Evolutionary conservation across 2,888 invertebrate species (phyloP).

Genomic region (Tricholauxania praeusta): DNA sequence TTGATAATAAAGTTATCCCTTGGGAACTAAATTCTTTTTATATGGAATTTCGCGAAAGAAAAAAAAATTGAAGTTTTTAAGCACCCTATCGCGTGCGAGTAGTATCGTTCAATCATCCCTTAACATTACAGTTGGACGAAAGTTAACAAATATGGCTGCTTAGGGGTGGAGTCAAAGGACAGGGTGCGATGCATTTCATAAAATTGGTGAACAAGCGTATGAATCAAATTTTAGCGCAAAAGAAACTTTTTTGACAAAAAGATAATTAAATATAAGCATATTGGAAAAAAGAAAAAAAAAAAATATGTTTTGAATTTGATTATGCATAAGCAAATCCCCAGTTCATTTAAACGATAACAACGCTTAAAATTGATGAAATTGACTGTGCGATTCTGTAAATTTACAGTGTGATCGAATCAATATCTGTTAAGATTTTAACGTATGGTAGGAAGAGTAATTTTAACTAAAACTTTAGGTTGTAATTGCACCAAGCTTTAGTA

Average conservation of each 20-base stretch:
- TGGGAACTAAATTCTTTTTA: conserved; percentile 24
- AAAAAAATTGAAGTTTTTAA: not conserved
- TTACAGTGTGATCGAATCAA: too few species aligned
- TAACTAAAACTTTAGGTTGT: too few species aligned
- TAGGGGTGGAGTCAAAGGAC: conserved; percentile 27
- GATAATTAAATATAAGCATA: too few species aligned
- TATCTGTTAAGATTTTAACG: too few species aligned
- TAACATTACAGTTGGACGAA: not conserved
- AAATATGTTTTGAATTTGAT: not conserved
- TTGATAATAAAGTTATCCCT: conserved; percentile 23
- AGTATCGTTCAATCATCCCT: conserved; percentile 3
- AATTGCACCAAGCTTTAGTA: too few species aligned
- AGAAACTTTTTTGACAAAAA: too few species aligned
- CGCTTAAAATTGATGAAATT: too few species aligned
- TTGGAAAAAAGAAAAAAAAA: not conserved
- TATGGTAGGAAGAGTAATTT: too few species aligned
- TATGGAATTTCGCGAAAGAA: conserved; percentile 4
- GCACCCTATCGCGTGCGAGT: not conserved
- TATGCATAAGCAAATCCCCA: not conserved
- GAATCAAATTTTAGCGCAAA: too few species aligned
- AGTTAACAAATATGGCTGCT: conserved; percentile 24
- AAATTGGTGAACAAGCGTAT: too few species aligned
- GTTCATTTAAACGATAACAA: too few species aligned
- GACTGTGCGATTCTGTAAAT: too few species aligned
- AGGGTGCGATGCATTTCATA: conserved; percentile 10